Conservation (phyloP, 2,113 vertebrate genomes). For the Mola mola region DNA sequence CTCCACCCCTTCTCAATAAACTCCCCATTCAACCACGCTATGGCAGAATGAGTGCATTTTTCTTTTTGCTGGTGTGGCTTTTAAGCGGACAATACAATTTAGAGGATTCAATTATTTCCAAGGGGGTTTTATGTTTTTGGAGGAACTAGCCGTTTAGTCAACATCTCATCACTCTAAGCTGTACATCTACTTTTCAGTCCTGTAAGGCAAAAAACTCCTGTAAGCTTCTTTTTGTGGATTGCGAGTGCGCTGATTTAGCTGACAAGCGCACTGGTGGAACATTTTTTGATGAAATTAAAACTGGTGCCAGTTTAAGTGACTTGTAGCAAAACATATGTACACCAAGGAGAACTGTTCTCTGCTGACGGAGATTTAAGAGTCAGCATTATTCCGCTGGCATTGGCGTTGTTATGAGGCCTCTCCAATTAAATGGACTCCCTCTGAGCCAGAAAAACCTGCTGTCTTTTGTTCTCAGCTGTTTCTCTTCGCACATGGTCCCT, state of each 20-base stretch:
- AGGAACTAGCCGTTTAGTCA: conserved; percentile 20
- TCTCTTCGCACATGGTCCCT: conserved; percentile 9
- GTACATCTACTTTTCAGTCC: no score
- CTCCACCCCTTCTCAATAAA: no score
- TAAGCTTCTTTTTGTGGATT: conserved; percentile 15
- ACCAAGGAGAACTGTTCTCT: neutral
- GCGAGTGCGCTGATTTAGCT: conserved; percentile 35
- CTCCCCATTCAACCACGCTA: no score
- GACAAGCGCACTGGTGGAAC: conserved; percentile 12
- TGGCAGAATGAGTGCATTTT: no score
- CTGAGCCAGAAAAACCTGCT: conserved; percentile 22
- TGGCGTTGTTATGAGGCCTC: conserved; percentile 29
- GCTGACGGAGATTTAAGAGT: neutral
- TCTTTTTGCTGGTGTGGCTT: conserved; percentile 2
- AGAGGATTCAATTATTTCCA: conserved; percentile 11
- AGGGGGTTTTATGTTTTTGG: conserved; percentile 9
- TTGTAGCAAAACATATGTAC: neutral
- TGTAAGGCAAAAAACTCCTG: no score
- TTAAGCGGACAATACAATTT: neutral
- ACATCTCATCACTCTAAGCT: conserved; percentile 42
- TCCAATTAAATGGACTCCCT: conserved; percentile 47
- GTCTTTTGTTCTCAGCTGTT: conserved; percentile 30
- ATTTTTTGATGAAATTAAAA: no score
- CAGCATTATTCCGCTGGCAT: conserved; percentile 32
- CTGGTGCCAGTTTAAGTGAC: neutral